Base-by-base conservation (phyloP, 2,888 invertebrate species). In the Dasypogon diadema region DNA sequence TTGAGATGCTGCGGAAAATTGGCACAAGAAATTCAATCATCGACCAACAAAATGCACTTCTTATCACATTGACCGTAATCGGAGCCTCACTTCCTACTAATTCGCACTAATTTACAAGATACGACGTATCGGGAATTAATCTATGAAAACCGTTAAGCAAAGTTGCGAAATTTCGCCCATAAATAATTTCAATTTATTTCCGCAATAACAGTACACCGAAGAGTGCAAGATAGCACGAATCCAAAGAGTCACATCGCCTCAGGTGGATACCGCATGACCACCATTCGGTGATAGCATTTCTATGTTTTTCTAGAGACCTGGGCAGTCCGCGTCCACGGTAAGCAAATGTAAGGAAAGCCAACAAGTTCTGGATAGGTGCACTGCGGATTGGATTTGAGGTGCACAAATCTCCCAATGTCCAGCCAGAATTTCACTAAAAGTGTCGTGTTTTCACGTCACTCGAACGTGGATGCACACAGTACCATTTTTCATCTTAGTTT, bases 121-220 rank as follows among this genome's bases (percentile, higher is more conserved):
- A 65, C 65, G 65, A 65, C 46, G 26, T 22, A 65, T 65, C 65
- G 24, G 65, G 65, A 65, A 65, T 65, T 65, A 65, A 65, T 65
- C 65, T 65, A 65, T 22, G 24, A 48, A 65, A 65, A 65, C 65
- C 65, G 65, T 65, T 65, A 46, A 46, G 48, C 65, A 46, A 48
- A 65, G 48, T 65, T 65, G 48, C 48, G 24, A 65, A 37, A 56
- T 73, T 73, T 77, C 54, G 72, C 75, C 75, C 77, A 77, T 77
- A 77, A 77, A 77, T 77, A 77, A 77, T 77, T 77, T 75, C 77
- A 75, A 72, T 77, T 75, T 77, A 77, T 75, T 68, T 75, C 72
- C 77, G 72, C 75, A 77, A 77, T 77, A 77, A 77, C 77, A 77
- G 77, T 63, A 77, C 56, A 72, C 42, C 48, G 65, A 46, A 26